Percentiles rank a stretch among this genome's conserved stretches.
phyloP scores from a whole-genome alignment of 2,113 vertebrate genomes.

The Myrmecophaga tridactyla region DNA sequence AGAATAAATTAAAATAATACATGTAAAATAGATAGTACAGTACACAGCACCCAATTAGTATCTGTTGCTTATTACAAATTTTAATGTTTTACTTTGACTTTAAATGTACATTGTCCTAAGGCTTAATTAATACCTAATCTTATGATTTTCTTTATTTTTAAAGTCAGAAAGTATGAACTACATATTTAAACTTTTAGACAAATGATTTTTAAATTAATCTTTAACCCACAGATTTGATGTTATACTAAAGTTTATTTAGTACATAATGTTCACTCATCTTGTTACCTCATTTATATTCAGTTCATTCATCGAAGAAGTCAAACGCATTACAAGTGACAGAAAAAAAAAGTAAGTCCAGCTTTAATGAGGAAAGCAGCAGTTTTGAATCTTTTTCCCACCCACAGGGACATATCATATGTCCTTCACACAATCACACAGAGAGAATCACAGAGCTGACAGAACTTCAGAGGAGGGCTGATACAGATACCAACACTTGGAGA shows the following conservation, averaged over 20 bases:
- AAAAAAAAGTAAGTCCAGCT: conserved; percentile 34
- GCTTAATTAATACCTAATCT: conserved; percentile 9
- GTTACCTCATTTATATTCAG: no score
- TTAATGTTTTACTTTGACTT: conserved; percentile 15
- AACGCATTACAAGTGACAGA: not conserved
- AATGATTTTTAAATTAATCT: not conserved
- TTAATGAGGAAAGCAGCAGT: conserved; percentile 16
- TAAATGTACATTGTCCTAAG: conserved; percentile 43
- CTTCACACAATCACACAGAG: no score
- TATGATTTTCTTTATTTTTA: conserved; percentile 24
- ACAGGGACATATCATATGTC: not conserved
- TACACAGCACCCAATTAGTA: not conserved
- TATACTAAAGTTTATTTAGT: not conserved
- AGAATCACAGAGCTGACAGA: no score
- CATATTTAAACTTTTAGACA: not conserved
- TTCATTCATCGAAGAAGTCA: not conserved
- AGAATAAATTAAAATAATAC: conserved; percentile 12
- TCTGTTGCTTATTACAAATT: not conserved
- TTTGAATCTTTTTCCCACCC: not conserved
- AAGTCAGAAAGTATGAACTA: conserved; percentile 13
- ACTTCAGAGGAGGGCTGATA: no score
- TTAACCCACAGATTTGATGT: not conserved
- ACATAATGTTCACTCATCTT: not conserved
- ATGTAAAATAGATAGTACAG: conserved; percentile 13
- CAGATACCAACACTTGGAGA: no score